These are phyloP conservation scores for Neopipo cinnamomea DNA, from an alignment of 2,113 vertebrate species.

Conservation along the genomic window DNA sequence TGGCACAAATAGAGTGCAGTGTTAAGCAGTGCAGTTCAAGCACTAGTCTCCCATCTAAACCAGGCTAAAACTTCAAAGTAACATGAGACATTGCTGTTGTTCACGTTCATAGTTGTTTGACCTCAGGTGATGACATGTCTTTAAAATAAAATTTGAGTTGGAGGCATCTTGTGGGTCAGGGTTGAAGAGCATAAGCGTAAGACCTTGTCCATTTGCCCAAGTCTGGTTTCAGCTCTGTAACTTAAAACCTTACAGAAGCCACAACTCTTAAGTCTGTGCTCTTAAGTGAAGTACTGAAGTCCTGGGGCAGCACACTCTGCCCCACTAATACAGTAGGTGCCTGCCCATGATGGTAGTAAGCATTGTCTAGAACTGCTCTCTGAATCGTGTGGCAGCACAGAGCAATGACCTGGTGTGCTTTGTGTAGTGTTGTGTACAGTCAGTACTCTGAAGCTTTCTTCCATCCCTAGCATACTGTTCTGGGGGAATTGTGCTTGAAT, in stretches of 20 bases:
- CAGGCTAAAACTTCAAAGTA: background rate
- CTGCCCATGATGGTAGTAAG: background rate
- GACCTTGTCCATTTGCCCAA: background rate
- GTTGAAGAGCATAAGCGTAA: background rate
- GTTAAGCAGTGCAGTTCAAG: background rate
- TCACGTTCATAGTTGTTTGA: background rate
- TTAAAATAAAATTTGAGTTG: background rate
- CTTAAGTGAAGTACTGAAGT: background rate
- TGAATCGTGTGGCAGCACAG: background rate
- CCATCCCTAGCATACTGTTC: background rate
- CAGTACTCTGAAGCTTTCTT: background rate
- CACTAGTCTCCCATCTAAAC: background rate
- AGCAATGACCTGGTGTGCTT: background rate
- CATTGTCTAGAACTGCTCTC: background rate
- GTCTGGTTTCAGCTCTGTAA: background rate
- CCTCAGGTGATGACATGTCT: background rate
- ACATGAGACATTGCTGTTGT: background rate
- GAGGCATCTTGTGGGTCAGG: background rate
- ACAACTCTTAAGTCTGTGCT: background rate
- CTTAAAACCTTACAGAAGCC: background rate
- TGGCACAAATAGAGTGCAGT: background rate
- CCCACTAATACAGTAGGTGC: background rate
- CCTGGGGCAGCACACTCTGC: background rate
- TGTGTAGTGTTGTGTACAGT: background rate
- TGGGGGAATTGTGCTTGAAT: slow-evolving; percentile 1